These are phyloP conservation scores for Sciurus carolinensis DNA, from an alignment of 2,797 vertebrate genomes.

Conservation along the genomic window DNA sequence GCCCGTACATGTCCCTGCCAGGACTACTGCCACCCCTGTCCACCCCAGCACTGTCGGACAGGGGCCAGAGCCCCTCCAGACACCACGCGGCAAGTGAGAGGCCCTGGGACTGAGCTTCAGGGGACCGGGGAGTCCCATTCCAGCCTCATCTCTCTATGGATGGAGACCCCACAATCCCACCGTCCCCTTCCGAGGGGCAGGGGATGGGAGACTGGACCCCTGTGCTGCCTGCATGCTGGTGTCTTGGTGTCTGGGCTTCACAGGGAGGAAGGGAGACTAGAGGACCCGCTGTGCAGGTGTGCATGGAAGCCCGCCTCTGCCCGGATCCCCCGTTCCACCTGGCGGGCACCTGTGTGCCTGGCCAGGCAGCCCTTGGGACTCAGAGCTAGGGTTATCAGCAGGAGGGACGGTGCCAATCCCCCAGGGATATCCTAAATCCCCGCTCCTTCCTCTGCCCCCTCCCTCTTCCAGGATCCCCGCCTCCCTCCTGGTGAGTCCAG, in stretches of 20 bases:
- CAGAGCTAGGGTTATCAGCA: rapidly evolving
- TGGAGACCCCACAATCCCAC: rapidly evolving
- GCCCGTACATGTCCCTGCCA: rapidly evolving
- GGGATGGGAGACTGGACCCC: not conserved
- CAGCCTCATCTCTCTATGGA: rapidly evolving
- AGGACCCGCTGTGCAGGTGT: no score
- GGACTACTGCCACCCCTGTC: rapidly evolving
- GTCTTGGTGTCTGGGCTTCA: not conserved
- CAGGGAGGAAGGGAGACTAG: rapidly evolving
- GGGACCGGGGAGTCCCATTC: rapidly evolving
- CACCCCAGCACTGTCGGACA: rapidly evolving
- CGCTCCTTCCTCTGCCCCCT: rapidly evolving
- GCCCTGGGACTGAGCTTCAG: rapidly evolving
- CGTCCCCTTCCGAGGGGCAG: not conserved
- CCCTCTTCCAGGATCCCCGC: not conserved
- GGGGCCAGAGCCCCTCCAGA: rapidly evolving
- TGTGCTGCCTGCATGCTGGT: no score
- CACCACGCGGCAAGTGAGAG: rapidly evolving
- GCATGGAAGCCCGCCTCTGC: not conserved
- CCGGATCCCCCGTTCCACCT: no score
- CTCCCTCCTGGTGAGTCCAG: not conserved
- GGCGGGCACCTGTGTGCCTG: not conserved
- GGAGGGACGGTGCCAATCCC: not conserved
- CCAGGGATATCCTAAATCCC: rapidly evolving
- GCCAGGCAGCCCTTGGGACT: not conserved